Conservation (phyloP, 2,113 vertebrate species). For the Mesocricetus auratus region DNA sequence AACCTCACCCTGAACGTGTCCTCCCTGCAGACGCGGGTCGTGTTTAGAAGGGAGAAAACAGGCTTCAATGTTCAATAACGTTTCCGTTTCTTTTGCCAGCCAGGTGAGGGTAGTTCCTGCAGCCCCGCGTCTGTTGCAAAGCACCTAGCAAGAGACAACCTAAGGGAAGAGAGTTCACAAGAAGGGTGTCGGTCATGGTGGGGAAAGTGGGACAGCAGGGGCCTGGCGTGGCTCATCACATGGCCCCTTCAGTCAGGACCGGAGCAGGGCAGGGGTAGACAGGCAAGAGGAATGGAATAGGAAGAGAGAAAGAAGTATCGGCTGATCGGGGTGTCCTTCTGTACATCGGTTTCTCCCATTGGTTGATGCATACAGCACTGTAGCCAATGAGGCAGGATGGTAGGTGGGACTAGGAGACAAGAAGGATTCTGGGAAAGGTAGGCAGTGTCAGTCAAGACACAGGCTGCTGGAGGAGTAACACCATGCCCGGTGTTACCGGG, state of each 20-base stretch:
- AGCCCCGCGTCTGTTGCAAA: not conserved
- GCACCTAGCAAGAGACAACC: not conserved
- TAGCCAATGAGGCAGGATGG: no score
- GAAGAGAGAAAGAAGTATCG: not conserved
- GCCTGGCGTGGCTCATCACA: no score
- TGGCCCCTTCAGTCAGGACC: not conserved
- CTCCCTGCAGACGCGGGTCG: not conserved
- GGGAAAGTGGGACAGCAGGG: not conserved
- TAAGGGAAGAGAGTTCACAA: not conserved
- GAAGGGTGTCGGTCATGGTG: no score
- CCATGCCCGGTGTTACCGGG: no score
- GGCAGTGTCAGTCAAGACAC: no score
- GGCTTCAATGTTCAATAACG: not conserved
- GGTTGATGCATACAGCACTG: no score
- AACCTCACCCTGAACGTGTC: not conserved
- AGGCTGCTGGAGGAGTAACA: no score
- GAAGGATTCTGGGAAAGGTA: no score
- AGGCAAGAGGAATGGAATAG: not conserved
- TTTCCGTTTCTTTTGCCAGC: not conserved
- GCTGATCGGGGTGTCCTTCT: no score
- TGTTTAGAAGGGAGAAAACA: not conserved
- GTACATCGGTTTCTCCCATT: no score
- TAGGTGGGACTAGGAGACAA: no score
- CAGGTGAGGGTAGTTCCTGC: not conserved
- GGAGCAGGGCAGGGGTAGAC: rapidly evolving